Evolutionary conservation across 2,113 vertebrate species (phyloP).

Genomic region (Malurus alboscapulatus): DNA sequence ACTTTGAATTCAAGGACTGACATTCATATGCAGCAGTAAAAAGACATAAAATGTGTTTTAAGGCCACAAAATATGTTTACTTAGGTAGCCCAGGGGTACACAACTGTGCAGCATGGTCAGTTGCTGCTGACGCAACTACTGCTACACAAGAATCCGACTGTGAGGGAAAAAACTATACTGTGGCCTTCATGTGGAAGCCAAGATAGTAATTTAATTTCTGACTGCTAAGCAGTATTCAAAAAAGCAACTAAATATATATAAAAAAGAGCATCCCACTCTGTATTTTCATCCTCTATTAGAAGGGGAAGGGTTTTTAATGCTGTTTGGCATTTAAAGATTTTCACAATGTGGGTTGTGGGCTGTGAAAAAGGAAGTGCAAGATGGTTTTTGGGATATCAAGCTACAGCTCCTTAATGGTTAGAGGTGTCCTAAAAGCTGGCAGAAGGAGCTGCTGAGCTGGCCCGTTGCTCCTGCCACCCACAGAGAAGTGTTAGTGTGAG

Average conservation of each 20-base stretch:
- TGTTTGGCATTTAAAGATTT: not conserved
- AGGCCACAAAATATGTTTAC: not conserved
- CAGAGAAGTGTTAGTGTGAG: not conserved
- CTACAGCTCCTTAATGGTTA: not conserved
- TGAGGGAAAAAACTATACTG: not conserved
- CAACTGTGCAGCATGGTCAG: not conserved
- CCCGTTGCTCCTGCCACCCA: not conserved
- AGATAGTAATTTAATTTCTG: not conserved
- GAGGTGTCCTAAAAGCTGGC: not conserved
- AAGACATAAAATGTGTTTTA: not conserved
- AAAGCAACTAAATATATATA: not conserved
- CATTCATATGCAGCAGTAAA: not conserved
- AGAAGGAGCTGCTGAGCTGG: slow-evolving; percentile 7
- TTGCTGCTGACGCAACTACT: not conserved
- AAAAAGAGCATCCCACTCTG: not conserved
- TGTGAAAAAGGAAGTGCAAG: not conserved
- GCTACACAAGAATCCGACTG: not conserved
- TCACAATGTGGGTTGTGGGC: not conserved
- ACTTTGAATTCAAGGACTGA: slow-evolving; percentile 3
- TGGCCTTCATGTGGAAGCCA: not conserved
- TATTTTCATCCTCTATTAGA: not conserved
- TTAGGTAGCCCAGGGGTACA: not conserved
- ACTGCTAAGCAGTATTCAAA: not conserved
- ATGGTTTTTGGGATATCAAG: not conserved
- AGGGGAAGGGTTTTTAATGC: not conserved